Conservation (phyloP, 2,797 vertebrate genomes). For the Otolemur crassicaudatus region DNA sequence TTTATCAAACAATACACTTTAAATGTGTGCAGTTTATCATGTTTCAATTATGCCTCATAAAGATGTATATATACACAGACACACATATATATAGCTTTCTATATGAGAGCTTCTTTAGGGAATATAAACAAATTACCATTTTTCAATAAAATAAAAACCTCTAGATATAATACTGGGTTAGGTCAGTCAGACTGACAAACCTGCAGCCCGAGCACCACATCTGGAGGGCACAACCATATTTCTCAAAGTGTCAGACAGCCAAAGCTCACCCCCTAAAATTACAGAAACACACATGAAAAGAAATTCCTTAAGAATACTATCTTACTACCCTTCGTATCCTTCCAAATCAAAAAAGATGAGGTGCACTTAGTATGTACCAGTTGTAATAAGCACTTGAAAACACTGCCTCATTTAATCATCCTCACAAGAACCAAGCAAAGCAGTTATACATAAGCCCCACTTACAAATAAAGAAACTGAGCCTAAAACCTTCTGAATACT, state of each 20-base stretch:
- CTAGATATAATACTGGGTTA: neutral
- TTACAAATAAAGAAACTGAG: neutral
- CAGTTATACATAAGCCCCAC: neutral
- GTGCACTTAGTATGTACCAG: neutral
- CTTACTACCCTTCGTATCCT: neutral
- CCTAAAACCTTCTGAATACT: neutral
- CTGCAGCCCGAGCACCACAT: neutral
- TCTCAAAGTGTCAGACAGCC: neutral
- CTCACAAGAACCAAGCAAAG: neutral
- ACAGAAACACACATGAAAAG: neutral
- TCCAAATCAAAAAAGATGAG: neutral
- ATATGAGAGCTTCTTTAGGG: constrained; percentile 33
- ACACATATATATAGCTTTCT: neutral
- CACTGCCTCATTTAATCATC: neutral
- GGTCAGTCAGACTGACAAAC: neutral
- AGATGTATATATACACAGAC: neutral
- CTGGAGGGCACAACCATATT: neutral
- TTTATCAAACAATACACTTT: constrained; percentile 38
- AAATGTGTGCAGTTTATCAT: neutral
- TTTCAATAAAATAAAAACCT: constrained; percentile 47
- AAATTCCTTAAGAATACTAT: neutral
- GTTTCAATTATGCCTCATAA: constrained; percentile 68
- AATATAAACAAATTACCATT: constrained; percentile 65
- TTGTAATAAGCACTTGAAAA: neutral
- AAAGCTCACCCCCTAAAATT: neutral